Base-by-base conservation (phyloP, 2,113 vertebrate genomes). In the Zosterops lateralis region DNA sequence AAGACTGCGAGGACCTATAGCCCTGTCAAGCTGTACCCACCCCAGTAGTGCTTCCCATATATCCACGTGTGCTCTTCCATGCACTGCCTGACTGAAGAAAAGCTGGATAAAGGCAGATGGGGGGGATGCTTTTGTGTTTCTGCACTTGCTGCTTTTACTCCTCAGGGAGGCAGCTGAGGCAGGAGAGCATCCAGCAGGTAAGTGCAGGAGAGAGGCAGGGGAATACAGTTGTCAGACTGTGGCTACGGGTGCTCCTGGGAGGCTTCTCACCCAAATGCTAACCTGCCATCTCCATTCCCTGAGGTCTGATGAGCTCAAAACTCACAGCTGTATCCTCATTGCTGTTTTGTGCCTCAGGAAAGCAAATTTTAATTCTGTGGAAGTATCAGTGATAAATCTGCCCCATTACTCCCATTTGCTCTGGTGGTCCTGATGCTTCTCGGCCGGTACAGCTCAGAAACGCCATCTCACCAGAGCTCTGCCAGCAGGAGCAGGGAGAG, bases 91-190 rank as follows among this genome's bases (percentile, higher is more conserved):
- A 48, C 17, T 3, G 14, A 66, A 81, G 38, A 57, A 78, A 91
- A 93, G 56, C 61, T 78, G 61, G 12, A 44, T 28, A 75, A 75
- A 89, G 36, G 53, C 61, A 84, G 65, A 81, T 70, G n/a, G 44
- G 24, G 5, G 5, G 6, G 14, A 76, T 64, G 57, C 10, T 78
- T 47, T 40, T 15, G 11, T 44, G 31, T 20, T 45, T 84, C 53
- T 95, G 84, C 29, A 56, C 65, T 96, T 84, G 56, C 73, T 76
- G 62, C 26, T 77, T 73, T 70, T 62, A 36, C 40, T 75, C 77
- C 70, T 78, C 36, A 84, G 95, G 79, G 53, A 95, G 40, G 45
- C 25, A 61, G 66, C 74, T 72, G 70, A 87, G 53, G 42, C 81
- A 91, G 66, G 18, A 79, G 40, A 87, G 57, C 57, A 75, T 75